Base-by-base conservation (phyloP, 2,888 invertebrate genomes). In the Drosophila stalkeri region DNA sequence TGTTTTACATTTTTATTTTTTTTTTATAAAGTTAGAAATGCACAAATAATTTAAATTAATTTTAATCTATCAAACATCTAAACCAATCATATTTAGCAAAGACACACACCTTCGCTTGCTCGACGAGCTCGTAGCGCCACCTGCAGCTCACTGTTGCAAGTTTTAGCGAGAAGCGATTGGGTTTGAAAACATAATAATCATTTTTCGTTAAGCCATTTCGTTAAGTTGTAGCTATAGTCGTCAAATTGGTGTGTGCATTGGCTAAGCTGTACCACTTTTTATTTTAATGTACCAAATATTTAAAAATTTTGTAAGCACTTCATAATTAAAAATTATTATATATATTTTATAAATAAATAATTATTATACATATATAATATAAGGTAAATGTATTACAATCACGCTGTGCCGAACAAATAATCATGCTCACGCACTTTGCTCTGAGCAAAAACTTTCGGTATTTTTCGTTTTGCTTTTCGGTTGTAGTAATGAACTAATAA, bases 131-230 rank as follows among this genome's bases (percentile, higher is more conserved):
- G 23, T 6, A 4, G 20, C 52, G 52, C 9, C 52, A 37, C 16
- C 52, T 37, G 23, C 16, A 54, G 8, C 2, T 7, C 52, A 37
- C 1, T 16, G 23, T 0, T 37, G 2, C 2, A 5, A 16, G 1
- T 1, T 18, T 20, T 5, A 9, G 0, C 20, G 11, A 12, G 0
- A 16, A 1, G n/a, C 1, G 23, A 6, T 2, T 7, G 41, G 72
- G 72, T 55, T 56, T 51, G 20, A 11, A 35, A 35, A 56, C 12
- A 23, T 8, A 4, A 14, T 49, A 35, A 43, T 6, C 3, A 0
- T 6, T 0, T 9, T 46, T 64, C 72, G 72, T 60, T 43, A 14
- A 44, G 27, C 31, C 8, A 8, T 8, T 14, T 47, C 46, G 46
- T 39, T 47, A 11, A 39, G 11, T n/a, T 31, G 12, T 16, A n/a